Evolutionary conservation across 2,888 invertebrate genomes (phyloP), one percentile per base, ranked within the genome.

Genomic region (Trichopria drosophilae): DNA sequence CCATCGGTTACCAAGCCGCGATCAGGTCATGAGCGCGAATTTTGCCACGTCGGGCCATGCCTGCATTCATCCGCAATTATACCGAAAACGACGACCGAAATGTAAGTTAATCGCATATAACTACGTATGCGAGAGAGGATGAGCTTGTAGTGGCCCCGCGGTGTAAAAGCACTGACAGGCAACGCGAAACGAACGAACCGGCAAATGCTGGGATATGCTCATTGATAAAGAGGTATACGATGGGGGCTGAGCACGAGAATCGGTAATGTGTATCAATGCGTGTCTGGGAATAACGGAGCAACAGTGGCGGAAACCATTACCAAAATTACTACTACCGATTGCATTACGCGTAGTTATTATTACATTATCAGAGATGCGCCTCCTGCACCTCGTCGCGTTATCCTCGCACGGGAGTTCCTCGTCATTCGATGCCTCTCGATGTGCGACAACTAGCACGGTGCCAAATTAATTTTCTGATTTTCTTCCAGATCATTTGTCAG

Each of bases 281-380:
- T 51, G 55, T 40, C 51, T 53, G 54, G 53, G 51, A 55, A 58
- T 58, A 59, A 57, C 56, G 53, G 47, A 53, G 34, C 48, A 50
- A 54, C 53, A 52, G 46, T 45, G 48, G 46, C 55, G 56, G 55
- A 62, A 56, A 58, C 61, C 58, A 61, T 62, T 63, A 64, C 56
- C 60, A 61, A 65, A 67, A 68, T 67, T 64, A 67, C 60, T 57
- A 58, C 59, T 61, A 59, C 58, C 60, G 59, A 67, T 67, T 60
- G 53, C 58, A 63, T 62, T 66, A 59, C 54, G 52, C 49, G 52
- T 51, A 58, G 57, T 59, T 64, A 54, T 62, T 57, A 57, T 62
- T 59, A 53, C 53, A 41, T 55, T 50, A 44, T 50, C 48, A 13
- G 18, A 18, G 40, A 22, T 28, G 48, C 44, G 49, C 43, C 47